Conservation (phyloP, 2,888 invertebrate genomes). For the Patella caerulea region DNA sequence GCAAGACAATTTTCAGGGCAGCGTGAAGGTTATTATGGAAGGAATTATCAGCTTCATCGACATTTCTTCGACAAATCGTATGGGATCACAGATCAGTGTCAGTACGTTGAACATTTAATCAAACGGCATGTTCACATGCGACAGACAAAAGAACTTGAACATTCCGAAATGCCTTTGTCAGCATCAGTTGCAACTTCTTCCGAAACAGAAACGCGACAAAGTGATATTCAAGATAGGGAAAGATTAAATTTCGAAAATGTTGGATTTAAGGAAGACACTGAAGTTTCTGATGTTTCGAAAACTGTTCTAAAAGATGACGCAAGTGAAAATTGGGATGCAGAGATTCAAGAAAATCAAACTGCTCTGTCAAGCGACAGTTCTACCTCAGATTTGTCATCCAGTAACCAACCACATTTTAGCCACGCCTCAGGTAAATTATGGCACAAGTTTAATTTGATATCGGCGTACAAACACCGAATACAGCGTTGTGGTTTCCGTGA, state of each 20-base stretch:
- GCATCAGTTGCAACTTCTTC: not conserved
- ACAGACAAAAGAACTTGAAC: not conserved
- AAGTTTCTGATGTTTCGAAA: not conserved
- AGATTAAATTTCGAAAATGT: not conserved
- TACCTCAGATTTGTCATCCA: not conserved
- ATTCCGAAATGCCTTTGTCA: not conserved
- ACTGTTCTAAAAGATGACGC: not conserved
- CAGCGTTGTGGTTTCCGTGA: constrained; percentile 64
- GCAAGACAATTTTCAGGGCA: constrained; percentile 70
- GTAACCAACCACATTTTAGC: constrained; percentile 22
- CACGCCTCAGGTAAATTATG: constrained; percentile 78
- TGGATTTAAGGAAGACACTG: not conserved
- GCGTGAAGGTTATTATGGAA: constrained; percentile 48
- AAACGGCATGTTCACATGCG: not conserved
- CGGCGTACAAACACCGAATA: constrained; percentile 78
- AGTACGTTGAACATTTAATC: constrained; percentile 49
- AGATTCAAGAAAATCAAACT: not conserved
- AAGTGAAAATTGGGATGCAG: not conserved
- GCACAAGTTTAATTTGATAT: constrained; percentile 80
- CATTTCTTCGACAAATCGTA: constrained; percentile 67
- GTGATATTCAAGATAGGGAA: too few species aligned
- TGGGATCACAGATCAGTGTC: constrained; percentile 74
- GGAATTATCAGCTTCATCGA: constrained; percentile 31
- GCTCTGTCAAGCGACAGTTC: not conserved
- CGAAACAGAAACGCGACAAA: not conserved